Evolutionary conservation across 2,113 vertebrate species (phyloP), one percentile per base, ranked within the genome.

Genomic region (Bambusicola thoracicus): DNA sequence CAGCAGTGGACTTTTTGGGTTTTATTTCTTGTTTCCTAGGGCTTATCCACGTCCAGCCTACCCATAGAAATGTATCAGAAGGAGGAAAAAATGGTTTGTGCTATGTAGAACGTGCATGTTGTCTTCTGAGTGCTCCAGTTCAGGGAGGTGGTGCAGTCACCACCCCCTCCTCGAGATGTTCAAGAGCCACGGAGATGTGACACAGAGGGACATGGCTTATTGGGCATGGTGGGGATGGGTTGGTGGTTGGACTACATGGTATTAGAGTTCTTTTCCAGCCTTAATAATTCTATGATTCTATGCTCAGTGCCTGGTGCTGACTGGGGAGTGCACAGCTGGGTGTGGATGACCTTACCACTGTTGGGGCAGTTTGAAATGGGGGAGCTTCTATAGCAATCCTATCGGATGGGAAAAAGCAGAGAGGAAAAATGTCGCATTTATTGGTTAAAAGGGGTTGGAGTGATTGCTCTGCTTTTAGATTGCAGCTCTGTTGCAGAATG

Each of bases 381-480:
- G 20, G 32, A 48, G 1, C 8, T 75, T 70, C 87, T 90, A 7
- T 44, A 51, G 2, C 51, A 40, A 61, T 43, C 51, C 79, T 14
- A 32, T 17, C 51, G 79, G n/a, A 68, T 61, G 51, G 16, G 24
- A 49, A 13, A 56, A 85, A 77, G 49, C 3, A 72, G 82, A 66
- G 85, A 78, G 77, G 87, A 67, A 95, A 83, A 93, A 61, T 66
- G 81, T 75, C 70, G 22, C 58, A 32, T 95, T 89, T 94, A 85
- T 94, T 93, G 87, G 79, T 92, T 94, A 87, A 94, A 96, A 89
- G 91, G 92, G 87, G 68, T 51, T 85, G 82, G 65, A 75, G 40
- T 89, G 85, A 83, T 95, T 91, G 44, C 77, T 90, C 36, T 91
- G 77, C 66, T 89, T 75, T 67, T 83, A 92, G 91, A 92, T 83